A percentile compares a stretch with the other conserved stretches of the same genome.
These are phyloP conservation scores for Athrips mouffetella DNA, from an alignment of 2,888 invertebrate genomes.

Conservation along the genomic window DNA sequence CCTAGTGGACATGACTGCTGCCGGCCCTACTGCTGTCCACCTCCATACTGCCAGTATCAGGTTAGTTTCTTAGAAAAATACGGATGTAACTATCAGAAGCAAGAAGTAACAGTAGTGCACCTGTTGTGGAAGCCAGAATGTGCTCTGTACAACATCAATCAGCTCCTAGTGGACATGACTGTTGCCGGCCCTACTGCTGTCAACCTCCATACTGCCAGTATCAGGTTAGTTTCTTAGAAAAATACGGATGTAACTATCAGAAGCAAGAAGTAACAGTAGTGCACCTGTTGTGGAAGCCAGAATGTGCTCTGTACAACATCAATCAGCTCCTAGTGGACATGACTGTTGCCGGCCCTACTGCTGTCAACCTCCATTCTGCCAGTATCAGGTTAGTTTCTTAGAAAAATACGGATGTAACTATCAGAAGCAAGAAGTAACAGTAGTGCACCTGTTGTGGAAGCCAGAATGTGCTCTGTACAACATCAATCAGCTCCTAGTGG, in stretches of 20 bases:
- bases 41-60: conserved; percentile 54
- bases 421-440: conserved; percentile 58
- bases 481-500: conserved; percentile 65
- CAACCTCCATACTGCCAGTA: conserved; percentile 49
- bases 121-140: conserved; percentile 69
- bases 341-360: conserved; percentile 59
- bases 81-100: conserved; percentile 24
- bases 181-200: conserved; percentile 57
- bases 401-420: neutral
- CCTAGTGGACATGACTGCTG: conserved; percentile 68
- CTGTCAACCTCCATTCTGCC: conserved; percentile 55
- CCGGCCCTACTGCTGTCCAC: conserved; percentile 52
- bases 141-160: conserved; percentile 65
- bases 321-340: conserved; percentile 68
- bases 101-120: conserved; percentile 70
- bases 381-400: conserved; percentile 53
- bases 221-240: conserved; percentile 55
- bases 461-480: conserved; percentile 66
- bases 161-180: conserved; percentile 67
- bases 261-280: conserved; percentile 69
- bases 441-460: conserved; percentile 70
- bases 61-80: conserved; percentile 39
- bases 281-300: conserved; percentile 69
- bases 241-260: neutral
- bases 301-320: conserved; percentile 62